phyloP scores from a whole-genome alignment of 2,113 vertebrate genomes.

The Cricetomys ansorgei region DNA sequence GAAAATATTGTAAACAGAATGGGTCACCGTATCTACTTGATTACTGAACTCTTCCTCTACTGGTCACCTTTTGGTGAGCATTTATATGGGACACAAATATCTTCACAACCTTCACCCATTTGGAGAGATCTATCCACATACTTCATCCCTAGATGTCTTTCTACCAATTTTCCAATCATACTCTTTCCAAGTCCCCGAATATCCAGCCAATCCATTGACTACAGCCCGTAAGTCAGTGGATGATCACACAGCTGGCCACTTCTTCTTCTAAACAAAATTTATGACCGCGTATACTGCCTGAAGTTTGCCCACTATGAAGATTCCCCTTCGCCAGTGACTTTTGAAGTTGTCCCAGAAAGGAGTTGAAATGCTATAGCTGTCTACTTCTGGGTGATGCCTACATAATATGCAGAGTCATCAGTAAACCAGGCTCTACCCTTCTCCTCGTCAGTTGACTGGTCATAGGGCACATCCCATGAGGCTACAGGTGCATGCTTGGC shows the following conservation, averaged over 20 bases:
- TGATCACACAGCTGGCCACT: not conserved
- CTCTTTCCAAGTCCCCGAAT: not conserved
- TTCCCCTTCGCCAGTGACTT: not conserved
- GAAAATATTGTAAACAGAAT: not conserved
- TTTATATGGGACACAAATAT: not conserved
- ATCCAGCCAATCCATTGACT: not conserved
- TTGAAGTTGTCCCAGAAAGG: not conserved
- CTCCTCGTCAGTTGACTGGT: not conserved
- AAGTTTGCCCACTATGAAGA: not conserved
- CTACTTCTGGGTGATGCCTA: not conserved
- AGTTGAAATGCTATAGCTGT: not conserved
- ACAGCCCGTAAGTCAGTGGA: not conserved
- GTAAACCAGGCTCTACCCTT: not conserved
- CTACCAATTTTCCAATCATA: not conserved
- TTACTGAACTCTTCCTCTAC: not conserved
- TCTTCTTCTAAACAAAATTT: not conserved
- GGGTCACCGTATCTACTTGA: not conserved
- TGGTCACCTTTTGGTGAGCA: not conserved
- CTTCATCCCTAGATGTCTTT: not conserved
- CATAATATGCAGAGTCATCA: not conserved
- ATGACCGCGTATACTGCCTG: not conserved
- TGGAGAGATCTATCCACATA: not conserved
- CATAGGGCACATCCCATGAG: too few relatives aligned
- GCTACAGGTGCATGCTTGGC: not conserved
- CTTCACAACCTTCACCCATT: not conserved